Conservation (phyloP, 1,140 invertebrate genomes). For the Aleiodes sp. region DNA sequence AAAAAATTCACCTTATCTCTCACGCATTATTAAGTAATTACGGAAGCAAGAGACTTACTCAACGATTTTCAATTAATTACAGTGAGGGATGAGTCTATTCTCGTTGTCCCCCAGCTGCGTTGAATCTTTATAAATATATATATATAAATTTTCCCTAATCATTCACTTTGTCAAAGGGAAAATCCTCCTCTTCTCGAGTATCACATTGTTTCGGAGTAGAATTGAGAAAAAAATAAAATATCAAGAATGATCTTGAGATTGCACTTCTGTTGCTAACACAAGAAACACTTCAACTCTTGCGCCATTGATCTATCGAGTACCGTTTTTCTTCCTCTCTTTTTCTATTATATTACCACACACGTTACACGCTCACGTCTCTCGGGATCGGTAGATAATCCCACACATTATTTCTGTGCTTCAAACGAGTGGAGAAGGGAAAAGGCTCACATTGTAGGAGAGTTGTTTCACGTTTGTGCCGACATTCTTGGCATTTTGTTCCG, state of each 20-base stretch:
- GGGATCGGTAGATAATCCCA: conserved; percentile 1
- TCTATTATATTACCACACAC: conserved; percentile 3
- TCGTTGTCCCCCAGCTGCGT: not conserved
- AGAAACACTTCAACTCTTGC: conserved; percentile 26
- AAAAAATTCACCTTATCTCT: not conserved
- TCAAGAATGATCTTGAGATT: not conserved
- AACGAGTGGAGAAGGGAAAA: not conserved
- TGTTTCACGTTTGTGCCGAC: not conserved
- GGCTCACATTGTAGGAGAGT: not conserved
- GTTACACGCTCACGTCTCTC: not conserved
- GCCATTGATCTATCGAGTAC: conserved; percentile 29
- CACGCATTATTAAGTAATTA: conserved; percentile 16
- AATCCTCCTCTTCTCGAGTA: not conserved
- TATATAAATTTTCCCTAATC: not conserved
- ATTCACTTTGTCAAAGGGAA: conserved; percentile 8
- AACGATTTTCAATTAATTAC: conserved; percentile 29
- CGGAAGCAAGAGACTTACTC: conserved; percentile 4
- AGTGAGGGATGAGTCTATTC: not conserved
- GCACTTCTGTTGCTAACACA: not conserved
- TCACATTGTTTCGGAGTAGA: not conserved
- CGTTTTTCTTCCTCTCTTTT: conserved; percentile 14
- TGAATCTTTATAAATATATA: not conserved
- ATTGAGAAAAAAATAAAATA: not conserved
- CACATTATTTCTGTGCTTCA: not conserved
- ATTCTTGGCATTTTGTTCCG: not conserved